Base-by-base conservation (phyloP, 2,797 vertebrate species). In the Syngnathus rostellatus region DNA sequence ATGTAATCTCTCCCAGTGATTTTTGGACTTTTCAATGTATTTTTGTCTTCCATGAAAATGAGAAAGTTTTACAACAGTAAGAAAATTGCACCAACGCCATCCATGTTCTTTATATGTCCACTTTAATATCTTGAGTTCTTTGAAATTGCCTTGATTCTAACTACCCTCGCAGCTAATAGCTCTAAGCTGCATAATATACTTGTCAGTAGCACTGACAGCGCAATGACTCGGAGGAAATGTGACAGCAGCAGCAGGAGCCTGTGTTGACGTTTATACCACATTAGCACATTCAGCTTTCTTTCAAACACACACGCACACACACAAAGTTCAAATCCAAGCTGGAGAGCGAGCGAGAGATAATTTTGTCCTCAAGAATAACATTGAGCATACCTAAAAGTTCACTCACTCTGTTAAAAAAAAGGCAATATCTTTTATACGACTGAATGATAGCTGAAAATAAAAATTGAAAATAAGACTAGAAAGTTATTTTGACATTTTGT, bases 251-350 rank as follows among this genome's bases (percentile, higher is more conserved):
- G 59, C 39, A 61, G n/a, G 59, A 61, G 38, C 21, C 19, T 21
- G 12, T 7, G n/a, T 11, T 61, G 39, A 41, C 39, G 21, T 61
- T 61, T 41, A 14, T 21, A 41, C 9, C 38, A 12, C 37, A 38
- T 60, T 40, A 60, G 58, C 38, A 60, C 58, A 60, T 59, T 39
- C 38, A 61, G 38, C 19, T 61, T 61, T 41, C n/a, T 41, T 61
- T 40, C 40, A 21, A 40, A 38, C 14, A 39, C 4, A 12, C 3
- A 0, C n/a, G 39, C 8, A 1, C 8, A 0, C n/a, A 51, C 50
- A 51, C 50, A 21, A 50, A 21, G 50, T 51, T 21, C 2, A 61
- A 61, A 61, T n/a, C 37, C 57, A 38, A 38, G 19, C 37, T 57
- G 31, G 14, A 57, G 21, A 57, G 0, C 31, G 25, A 37, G 31